Conservation (phyloP, 2,113 vertebrate genomes). For the Helogale parvula region DNA sequence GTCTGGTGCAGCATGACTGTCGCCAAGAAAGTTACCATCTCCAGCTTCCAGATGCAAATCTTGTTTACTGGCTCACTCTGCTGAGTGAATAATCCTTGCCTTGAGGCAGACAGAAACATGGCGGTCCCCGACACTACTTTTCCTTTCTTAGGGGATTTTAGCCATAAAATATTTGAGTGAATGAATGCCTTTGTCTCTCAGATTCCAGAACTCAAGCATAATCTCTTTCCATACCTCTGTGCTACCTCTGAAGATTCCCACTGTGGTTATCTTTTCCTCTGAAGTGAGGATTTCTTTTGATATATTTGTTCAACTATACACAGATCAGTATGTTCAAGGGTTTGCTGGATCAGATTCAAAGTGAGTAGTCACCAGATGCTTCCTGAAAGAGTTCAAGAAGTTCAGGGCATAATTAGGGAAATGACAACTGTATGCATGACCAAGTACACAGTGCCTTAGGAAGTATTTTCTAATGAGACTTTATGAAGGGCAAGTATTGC, state of each 20-base stretch:
- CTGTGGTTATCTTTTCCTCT: not conserved
- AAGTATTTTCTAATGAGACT: not conserved
- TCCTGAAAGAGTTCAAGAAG: slow-evolving; percentile 20
- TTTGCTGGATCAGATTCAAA: slow-evolving; percentile 22
- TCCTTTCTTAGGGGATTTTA: not conserved
- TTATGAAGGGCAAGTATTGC: not conserved
- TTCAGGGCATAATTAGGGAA: not conserved
- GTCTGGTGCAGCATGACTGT: no score
- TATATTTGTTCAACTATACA: not conserved
- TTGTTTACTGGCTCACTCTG: no score
- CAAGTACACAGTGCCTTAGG: not conserved
- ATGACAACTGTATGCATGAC: not conserved
- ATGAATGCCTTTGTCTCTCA: not conserved
- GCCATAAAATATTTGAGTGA: not conserved
- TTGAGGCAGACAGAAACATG: no score
- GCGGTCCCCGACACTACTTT: no score
- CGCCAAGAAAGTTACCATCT: no score
- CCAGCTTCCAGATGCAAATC: no score
- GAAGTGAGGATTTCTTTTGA: not conserved
- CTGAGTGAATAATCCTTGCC: no score
- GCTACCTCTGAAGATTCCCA: not conserved
- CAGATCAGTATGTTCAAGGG: not conserved
- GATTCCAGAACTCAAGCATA: not conserved
- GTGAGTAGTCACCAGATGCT: not conserved
- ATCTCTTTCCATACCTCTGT: not conserved